These are phyloP conservation scores for Gadus chalcogrammus DNA, from an alignment of 2,113 vertebrate genomes.

Conservation along the genomic window DNA sequence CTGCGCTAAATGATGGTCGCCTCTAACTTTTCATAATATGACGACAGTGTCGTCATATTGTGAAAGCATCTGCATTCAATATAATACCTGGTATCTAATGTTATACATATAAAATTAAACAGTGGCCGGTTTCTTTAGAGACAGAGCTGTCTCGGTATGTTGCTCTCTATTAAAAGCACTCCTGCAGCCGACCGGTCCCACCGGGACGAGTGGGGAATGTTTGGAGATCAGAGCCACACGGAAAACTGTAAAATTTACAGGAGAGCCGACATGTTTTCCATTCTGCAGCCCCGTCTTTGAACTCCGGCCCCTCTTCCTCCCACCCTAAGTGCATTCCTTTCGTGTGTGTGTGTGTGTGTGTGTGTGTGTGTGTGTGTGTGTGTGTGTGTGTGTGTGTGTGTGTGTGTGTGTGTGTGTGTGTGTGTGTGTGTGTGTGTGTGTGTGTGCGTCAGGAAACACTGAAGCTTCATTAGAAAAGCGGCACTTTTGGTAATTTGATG, in stretches of 20 bases:
- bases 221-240: conserved; percentile 41
- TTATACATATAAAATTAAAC: too few species aligned
- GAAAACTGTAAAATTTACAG: conserved; percentile 47
- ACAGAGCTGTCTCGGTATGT: conserved; percentile 14
- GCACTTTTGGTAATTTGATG: conserved; percentile 35
- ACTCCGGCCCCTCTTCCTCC: conserved; percentile 28
- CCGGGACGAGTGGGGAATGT: conserved; percentile 13
- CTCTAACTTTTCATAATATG: too few species aligned
- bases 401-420: too few species aligned
- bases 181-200: conserved; percentile 23
- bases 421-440: too few species aligned
- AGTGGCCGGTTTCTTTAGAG: too few species aligned
- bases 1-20: too few species aligned
- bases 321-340: conserved; percentile 32
- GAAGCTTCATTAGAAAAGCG: conserved; percentile 47
- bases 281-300: conserved; percentile 54
- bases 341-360: conserved; percentile 1
- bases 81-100: too few species aligned
- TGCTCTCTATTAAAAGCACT: conserved; percentile 43
- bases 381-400: too few species aligned
- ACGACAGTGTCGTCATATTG: too few species aligned
- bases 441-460: conserved; percentile 10
- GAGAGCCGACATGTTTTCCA: conserved; percentile 33
- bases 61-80: too few species aligned
- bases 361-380: conserved; percentile 1